These are phyloP conservation scores for Eubasilissa regina DNA, from an alignment of 1,140 invertebrate genomes.

Conservation along the genomic window DNA sequence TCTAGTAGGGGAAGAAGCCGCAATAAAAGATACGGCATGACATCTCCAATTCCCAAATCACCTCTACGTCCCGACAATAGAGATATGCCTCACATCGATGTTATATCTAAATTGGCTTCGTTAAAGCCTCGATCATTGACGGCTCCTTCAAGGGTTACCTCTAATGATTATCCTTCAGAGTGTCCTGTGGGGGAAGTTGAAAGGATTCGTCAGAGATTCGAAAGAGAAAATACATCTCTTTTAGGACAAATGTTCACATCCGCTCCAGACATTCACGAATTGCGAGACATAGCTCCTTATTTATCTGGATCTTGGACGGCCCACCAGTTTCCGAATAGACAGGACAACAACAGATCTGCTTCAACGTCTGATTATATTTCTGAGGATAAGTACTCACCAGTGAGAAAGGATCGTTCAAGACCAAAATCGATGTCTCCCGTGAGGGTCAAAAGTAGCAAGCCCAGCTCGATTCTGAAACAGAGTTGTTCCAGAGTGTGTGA, in stretches of 20 bases:
- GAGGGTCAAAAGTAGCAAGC: constrained; percentile 63
- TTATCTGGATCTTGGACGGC: constrained; percentile 84
- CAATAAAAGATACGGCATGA: constrained; percentile 70
- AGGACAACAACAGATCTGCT: constrained; percentile 77
- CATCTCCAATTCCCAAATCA: constrained; percentile 76
- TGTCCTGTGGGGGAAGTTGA: constrained; percentile 79
- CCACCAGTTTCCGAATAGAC: constrained; percentile 79
- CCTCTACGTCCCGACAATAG: constrained; percentile 80
- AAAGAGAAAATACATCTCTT: constrained; percentile 76
- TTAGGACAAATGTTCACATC: constrained; percentile 88
- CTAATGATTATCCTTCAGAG: constrained; percentile 67
- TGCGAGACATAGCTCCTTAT: constrained; percentile 84
- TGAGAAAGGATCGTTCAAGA: constrained; percentile 62
- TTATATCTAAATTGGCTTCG: constrained; percentile 87
- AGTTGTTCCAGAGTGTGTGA: constrained; percentile 65
- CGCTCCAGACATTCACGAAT: constrained; percentile 83
- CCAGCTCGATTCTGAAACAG: constrained; percentile 77
- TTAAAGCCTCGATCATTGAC: constrained; percentile 73
- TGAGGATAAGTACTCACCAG: constrained; percentile 60
- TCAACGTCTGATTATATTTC: constrained; percentile 53
- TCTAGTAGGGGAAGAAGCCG: constrained; percentile 69
- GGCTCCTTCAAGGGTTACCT: constrained; percentile 63
- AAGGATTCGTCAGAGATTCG: constrained; percentile 80
- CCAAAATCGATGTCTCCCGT: constrained; percentile 69
- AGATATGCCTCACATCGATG: constrained; percentile 89